A percentile compares a stretch with the other conserved stretches of the same genome.
phyloP scores from a whole-genome alignment of 2,888 invertebrate species.

The Caenorhabditis sp. region DNA sequence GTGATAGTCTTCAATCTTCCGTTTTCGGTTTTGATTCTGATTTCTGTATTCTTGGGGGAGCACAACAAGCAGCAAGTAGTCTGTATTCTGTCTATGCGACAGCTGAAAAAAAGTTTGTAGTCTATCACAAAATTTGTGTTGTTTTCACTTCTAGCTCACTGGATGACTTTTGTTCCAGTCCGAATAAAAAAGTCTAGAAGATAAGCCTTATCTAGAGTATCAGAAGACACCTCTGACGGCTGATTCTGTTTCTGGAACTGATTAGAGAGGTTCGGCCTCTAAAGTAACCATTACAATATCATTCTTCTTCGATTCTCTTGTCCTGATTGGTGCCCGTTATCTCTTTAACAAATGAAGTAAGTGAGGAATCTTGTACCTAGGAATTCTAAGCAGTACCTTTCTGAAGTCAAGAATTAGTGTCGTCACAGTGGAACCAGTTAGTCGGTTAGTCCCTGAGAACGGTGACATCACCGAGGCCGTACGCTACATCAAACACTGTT shows the following conservation, averaged over 20 bases:
- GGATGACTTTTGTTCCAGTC: constrained; percentile 24
- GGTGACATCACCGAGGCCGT: constrained; percentile 64
- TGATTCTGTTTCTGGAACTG: constrained; percentile 4
- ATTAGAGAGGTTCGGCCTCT: not conserved
- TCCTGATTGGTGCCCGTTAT: not conserved
- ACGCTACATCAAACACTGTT: constrained; percentile 34
- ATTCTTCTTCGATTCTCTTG: not conserved
- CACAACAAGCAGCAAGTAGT: constrained; percentile 9
- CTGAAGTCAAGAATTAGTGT: constrained; percentile 61
- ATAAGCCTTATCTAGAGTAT: constrained; percentile 12
- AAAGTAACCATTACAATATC: not conserved
- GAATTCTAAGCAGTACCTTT: constrained; percentile 16
- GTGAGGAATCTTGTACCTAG: too few relatives aligned
- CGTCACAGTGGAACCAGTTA: constrained; percentile 60
- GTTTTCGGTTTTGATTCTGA: not conserved
- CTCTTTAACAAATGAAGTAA: too few relatives aligned
- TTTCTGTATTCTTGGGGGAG: not conserved
- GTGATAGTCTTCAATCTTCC: constrained; percentile 14
- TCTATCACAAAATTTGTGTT: constrained; percentile 10
- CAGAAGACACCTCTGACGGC: constrained; percentile 12
- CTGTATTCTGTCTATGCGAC: not conserved
- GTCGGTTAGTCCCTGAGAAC: constrained; percentile 57
- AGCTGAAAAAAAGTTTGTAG: constrained; percentile 11
- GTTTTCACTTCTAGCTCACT: not conserved
- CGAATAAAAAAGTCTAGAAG: not conserved